These are phyloP conservation scores for Noctua fimbriata DNA, from an alignment of 2,888 invertebrate genomes.

Conservation along the genomic window DNA sequence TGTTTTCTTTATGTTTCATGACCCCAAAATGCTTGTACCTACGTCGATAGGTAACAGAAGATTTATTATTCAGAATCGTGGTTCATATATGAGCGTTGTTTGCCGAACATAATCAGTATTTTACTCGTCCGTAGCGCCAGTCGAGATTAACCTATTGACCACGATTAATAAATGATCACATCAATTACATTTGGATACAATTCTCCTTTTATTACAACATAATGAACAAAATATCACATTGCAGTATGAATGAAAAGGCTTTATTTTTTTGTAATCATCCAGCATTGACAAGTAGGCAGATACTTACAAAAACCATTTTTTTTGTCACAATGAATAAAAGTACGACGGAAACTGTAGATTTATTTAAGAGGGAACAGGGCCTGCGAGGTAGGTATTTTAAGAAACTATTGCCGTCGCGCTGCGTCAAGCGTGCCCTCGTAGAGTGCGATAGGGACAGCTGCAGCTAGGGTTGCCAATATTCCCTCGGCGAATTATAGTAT, in stretches of 20 bases:
- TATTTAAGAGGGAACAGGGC: background rate
- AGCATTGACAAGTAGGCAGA: background rate
- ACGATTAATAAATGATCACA: slow-evolving; percentile 18
- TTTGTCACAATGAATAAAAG: background rate
- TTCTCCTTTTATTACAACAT: slow-evolving; percentile 3
- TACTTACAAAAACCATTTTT: background rate
- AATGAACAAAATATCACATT: slow-evolving; percentile 10
- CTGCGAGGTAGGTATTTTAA: no score
- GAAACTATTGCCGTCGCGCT: no score
- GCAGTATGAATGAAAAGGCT: background rate
- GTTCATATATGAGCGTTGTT: background rate
- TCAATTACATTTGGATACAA: slow-evolving; percentile 13
- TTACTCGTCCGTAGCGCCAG: no score
- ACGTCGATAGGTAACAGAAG: background rate
- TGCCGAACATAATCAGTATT: background rate
- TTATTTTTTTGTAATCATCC: background rate
- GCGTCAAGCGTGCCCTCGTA: no score
- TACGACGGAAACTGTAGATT: background rate
- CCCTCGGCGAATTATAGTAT: no score
- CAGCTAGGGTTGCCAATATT: no score
- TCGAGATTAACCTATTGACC: slow-evolving; percentile 12
- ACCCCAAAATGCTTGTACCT: background rate
- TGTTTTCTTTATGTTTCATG: slow-evolving; percentile 18
- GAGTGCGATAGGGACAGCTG: no score
- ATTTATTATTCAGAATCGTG: background rate